Evolutionary conservation across 2,113 vertebrate genomes (phyloP), one percentile per base, ranked within the genome.

Genomic region (Turnix velox): DNA sequence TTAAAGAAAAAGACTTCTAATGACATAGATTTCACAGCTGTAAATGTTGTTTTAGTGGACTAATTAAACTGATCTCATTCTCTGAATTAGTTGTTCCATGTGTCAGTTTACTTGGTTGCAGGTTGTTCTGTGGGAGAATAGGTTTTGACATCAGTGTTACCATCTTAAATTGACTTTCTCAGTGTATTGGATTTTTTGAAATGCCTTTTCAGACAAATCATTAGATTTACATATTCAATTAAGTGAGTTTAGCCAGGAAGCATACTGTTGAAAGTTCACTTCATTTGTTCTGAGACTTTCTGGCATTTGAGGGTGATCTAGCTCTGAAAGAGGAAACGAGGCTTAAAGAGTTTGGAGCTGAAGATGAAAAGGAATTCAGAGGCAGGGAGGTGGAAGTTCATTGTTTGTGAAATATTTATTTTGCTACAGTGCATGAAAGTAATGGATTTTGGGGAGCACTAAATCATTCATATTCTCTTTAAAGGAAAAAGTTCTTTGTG

Each of bases 161-260:
- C 10, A 31, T 33, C 31, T 68, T 63, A 84, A 78, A 49, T 40
- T 72, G 69, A 40, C 57, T 86, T 90, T 45, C 40, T 59, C 84
- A 85, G 14, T 57, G 10, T 57, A 43, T 76, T 87, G 42, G 62
- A 31, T 73, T 93, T 55, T 93, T 75, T 52, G 16, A 49, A 93
- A 94, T 57, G 49, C 19, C 23, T 72, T 94, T 54, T 33, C 54
- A 79, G 58, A 82, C n/a, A 75, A 81, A 61, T 85, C 14, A 88
- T 93, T 91, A 95, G 45, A 84, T 95, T 84, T 96, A 39, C 54
- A 72, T 95, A 40, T 90, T 58, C 80, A 90, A 84, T 88, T 83
- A 90, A 76, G 39, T 78, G 66, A 71, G 55, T 81, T 96, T 92
- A 49, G 94, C 54, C 33, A 90, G 78, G n/a, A 25, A 57, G 52